Percentiles rank a stretch among this genome's conserved stretches.
Evolutionary conservation across 2,113 vertebrate genomes (phyloP).

Genomic region (Asarcornis scutulata): DNA sequence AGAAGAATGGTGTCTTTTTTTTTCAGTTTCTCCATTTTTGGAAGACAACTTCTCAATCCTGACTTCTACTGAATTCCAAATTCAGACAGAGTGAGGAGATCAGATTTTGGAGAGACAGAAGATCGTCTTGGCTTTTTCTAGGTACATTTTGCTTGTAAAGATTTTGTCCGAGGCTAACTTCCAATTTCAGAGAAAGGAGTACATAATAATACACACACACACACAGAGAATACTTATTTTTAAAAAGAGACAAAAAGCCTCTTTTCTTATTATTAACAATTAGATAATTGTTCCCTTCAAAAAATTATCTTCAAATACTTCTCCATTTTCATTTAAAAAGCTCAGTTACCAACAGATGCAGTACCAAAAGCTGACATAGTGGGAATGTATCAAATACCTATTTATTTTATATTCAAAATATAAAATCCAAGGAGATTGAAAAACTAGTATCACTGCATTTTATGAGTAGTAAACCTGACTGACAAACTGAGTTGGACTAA

Average conservation of each 20-base stretch:
- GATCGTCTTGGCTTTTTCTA: background rate
- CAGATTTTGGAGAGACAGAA: background rate
- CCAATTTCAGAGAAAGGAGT: background rate
- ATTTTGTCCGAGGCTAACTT: background rate
- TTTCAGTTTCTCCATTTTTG: background rate
- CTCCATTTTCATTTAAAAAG: background rate
- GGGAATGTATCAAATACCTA: background rate
- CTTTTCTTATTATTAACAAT: background rate
- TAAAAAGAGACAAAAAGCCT: background rate
- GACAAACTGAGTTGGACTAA: background rate
- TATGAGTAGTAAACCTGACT: background rate
- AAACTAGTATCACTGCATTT: background rate
- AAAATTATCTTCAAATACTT: background rate
- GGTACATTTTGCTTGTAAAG: background rate
- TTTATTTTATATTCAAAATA: background rate
- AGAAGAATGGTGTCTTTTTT: background rate
- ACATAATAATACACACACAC: background rate
- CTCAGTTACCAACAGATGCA: background rate
- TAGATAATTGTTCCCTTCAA: background rate
- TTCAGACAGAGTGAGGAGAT: background rate
- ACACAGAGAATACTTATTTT: background rate
- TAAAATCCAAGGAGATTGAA: background rate
- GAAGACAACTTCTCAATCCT: background rate
- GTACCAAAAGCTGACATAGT: background rate
- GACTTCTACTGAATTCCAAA: background rate